These are phyloP conservation scores for Enteromius fasciolatus DNA, from an alignment of 2,797 vertebrate genomes.

Conservation along the genomic window DNA sequence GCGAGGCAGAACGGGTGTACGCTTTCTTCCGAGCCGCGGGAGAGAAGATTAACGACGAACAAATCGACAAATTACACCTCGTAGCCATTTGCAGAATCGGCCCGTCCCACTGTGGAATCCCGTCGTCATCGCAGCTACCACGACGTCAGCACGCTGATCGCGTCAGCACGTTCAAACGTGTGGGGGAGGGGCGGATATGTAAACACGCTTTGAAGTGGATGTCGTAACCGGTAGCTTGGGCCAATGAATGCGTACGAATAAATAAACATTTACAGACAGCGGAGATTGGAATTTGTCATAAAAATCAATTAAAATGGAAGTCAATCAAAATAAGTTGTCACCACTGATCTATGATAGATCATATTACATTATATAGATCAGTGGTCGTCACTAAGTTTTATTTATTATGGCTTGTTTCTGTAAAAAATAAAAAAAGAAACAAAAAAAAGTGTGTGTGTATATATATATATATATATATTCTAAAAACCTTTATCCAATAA, in stretches of 20 bases:
- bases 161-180: conserved; percentile 65
- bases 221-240: neutral
- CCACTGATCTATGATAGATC: too few relatives aligned
- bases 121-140: conserved; percentile 73
- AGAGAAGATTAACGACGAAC: conserved; percentile 60
- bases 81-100: conserved; percentile 68
- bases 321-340: neutral
- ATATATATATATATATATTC: too few relatives aligned
- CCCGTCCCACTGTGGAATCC: conserved; percentile 53
- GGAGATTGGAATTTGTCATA: neutral
- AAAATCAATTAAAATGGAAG: neutral
- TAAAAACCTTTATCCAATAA: neutral
- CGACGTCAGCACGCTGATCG: conserved; percentile 48
- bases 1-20: conserved; percentile 43
- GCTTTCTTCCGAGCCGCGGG: conserved; percentile 68
- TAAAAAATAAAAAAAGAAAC: too few relatives aligned
- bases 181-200: conserved; percentile 65
- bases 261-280: neutral
- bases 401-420: too few relatives aligned
- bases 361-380: too few relatives aligned
- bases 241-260: neutral
- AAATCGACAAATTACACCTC: conserved; percentile 67
- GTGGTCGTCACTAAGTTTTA: too few relatives aligned
- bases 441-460: too few relatives aligned
- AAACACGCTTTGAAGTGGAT: conserved; percentile 62